A percentile compares a stretch with the other conserved stretches of the same genome.
Evolutionary conservation across 1,140 invertebrate genomes (phyloP).

Genomic region (Chionoecetes opilio): DNA sequence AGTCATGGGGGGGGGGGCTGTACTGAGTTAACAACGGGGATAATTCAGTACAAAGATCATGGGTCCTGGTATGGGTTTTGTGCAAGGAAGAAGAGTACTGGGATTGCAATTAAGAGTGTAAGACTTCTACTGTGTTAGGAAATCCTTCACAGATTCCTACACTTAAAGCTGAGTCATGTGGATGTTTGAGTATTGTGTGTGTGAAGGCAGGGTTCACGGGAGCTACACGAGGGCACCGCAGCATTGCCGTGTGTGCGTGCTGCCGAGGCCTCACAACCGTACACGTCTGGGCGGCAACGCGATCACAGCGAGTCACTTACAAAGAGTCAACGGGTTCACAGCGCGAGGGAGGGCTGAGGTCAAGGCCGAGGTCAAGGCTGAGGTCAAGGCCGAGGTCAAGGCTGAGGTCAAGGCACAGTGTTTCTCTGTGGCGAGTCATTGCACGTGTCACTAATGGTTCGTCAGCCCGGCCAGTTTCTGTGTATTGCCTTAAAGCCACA

Average conservation of each 20-base stretch:
- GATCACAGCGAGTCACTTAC: not conserved
- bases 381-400: no score
- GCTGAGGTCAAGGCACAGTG: not conserved
- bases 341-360: not conserved
- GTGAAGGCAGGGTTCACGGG: not conserved
- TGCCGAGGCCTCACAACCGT: not conserved
- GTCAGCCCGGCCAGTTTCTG: not conserved
- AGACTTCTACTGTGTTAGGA: not conserved
- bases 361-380: no score
- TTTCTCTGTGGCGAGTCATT: not conserved
- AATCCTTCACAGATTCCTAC: slow-evolving; percentile 5
- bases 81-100: not conserved
- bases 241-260: not conserved
- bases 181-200: slow-evolving; percentile 20
- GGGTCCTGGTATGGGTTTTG: not conserved
- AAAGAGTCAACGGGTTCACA: slow-evolving; percentile 28
- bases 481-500: not conserved
- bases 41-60: slow-evolving; percentile 63
- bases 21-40: slow-evolving; percentile 67
- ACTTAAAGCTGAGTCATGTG: slow-evolving; percentile 6
- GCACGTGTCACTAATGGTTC: not conserved
- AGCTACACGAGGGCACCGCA: slow-evolving; percentile 1
- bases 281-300: not conserved
- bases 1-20: slow-evolving; percentile 34
- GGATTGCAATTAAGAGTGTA: not conserved